Base-by-base conservation (phyloP, 2,888 invertebrate genomes). In the Drosophila ezoana region DNA sequence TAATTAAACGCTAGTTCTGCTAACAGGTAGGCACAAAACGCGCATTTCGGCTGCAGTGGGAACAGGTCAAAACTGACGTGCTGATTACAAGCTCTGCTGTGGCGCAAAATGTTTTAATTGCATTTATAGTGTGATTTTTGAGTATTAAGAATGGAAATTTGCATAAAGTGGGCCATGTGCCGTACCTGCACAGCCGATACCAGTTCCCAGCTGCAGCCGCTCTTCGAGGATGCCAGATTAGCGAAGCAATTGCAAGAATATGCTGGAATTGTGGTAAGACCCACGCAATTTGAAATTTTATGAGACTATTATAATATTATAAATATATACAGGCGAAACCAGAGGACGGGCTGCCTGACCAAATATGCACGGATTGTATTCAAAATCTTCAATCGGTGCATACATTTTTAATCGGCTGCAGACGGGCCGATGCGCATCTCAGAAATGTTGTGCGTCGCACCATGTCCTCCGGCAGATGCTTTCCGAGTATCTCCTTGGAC, bases 81-180 rank as follows among this genome's bases (percentile, higher is more conserved):
- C 38, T 40, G 11, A 35, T 10, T 63, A 6, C 40, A 47, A 40
- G 10, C 13, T 11, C 0, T 6, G n/a, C 11, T 23, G 51, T 52
- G 51, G 51, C 65, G 45, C 52, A 14, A 65, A 64, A 53, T 51
- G 0, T 37, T 54, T 52, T 35, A 18, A 48, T 51, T 37, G 14
- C 11, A 20, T 9, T 49, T 10, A 4, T 16, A 38, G 35, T 9
- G 8, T 6, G 13, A 13, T 35, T 1, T 0, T 10, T 18, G 40
- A 35, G 6, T 44, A 9, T 20, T 20, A 1, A 57, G 11, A 35
- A 91, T 90, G 91, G 90, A 91, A 72, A 90, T 91, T 47, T 81
- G 80, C 43, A 91, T 91, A 52, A 91, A 89, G 43, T 91, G 91
- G 91, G 90, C 81, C 48, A 75, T 91, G 59, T 91, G 91, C 37